Conservation (phyloP, 2,888 invertebrate genomes). For the Diloba caeruleocephala region DNA sequence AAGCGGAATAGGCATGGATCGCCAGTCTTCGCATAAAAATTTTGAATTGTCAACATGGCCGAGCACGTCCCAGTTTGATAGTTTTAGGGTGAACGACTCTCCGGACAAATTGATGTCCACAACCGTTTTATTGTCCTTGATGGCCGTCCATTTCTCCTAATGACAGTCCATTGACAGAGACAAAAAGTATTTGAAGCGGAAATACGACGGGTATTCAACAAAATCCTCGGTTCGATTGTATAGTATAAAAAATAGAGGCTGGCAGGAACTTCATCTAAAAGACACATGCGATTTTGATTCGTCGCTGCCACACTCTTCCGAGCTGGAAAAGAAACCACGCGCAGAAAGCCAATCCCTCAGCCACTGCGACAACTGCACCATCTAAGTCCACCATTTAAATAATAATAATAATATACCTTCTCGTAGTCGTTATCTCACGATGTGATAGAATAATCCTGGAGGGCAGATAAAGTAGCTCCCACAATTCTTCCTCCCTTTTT, state of each 20-base stretch:
- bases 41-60: not conserved
- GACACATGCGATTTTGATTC: too few species aligned
- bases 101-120: slow-evolving; percentile 18
- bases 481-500: too few species aligned
- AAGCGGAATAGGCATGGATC: not conserved
- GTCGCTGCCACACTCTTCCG: too few species aligned
- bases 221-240: not conserved
- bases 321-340: too few species aligned
- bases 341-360: too few species aligned
- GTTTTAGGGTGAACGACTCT: not conserved
- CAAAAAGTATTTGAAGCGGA: slow-evolving; percentile 7
- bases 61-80: not conserved
- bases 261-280: too few species aligned
- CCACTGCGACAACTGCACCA: too few species aligned
- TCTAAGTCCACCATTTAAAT: too few species aligned
- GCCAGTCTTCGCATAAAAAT: not conserved
- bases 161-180: slow-evolving; percentile 1
- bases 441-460: too few species aligned
- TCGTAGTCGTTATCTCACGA: too few species aligned
- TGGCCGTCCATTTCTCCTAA: slow-evolving; percentile 25
- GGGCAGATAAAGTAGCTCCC: too few species aligned
- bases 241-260: not conserved
- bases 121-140: slow-evolving; percentile 22
- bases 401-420: too few species aligned
- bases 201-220: not conserved